Conservation (phyloP, 1,140 invertebrate genomes). For the Zaprionus inermis region DNA sequence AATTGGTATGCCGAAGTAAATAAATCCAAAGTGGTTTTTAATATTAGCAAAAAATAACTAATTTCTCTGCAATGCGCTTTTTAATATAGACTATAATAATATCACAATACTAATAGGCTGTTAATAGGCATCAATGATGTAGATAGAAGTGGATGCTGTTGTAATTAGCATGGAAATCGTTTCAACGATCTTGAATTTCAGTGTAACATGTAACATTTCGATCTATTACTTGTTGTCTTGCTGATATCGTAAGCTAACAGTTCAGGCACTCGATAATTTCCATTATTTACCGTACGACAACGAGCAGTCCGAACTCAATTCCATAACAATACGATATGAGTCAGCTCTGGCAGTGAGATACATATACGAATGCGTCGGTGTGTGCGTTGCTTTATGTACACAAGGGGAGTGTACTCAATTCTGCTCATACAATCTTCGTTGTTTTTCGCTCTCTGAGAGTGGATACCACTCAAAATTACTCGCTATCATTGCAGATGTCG, state of each 20-base stretch:
- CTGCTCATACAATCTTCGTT: neutral
- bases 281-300: slow-evolving; percentile 3
- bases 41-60: slow-evolving; percentile 23
- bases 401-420: neutral
- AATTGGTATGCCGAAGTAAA: slow-evolving; percentile 79
- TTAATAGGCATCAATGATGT: too few species aligned
- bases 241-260: neutral
- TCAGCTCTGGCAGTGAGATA: slow-evolving; percentile 3
- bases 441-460: slow-evolving; percentile 3
- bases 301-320: neutral
- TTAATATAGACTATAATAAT: neutral
- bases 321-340: slow-evolving; percentile 7
- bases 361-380: neutral
- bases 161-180: neutral
- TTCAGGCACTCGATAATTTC: slow-evolving; percentile 6
- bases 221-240: neutral
- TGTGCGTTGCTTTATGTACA: slow-evolving; percentile 1
- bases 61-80: neutral
- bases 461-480: neutral
- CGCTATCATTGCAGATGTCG: neutral
- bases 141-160: neutral
- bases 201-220: slow-evolving; percentile 1
- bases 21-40: slow-evolving; percentile 69
- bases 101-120: too few species aligned
- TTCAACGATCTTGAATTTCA: slow-evolving; percentile 1